Evolutionary conservation across 2,113 vertebrate genomes (phyloP).

Genomic region (Muscicapa adusta): DNA sequence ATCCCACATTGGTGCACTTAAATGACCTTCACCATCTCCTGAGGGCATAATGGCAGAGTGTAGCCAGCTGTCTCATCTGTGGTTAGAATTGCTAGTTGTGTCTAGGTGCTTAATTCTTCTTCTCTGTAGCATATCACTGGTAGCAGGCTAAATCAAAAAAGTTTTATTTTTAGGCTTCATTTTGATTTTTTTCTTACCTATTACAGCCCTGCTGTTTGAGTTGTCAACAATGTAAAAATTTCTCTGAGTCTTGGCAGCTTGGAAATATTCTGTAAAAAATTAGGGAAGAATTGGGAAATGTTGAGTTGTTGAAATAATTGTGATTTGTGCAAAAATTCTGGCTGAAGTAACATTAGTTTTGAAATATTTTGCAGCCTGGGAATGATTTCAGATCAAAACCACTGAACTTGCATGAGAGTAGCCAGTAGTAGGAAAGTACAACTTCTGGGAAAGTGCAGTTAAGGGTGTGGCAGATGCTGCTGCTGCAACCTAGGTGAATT

Average conservation of each 20-base stretch:
- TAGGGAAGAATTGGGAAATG: background rate
- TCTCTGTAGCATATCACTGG: background rate
- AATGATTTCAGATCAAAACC: background rate
- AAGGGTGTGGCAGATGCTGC: background rate
- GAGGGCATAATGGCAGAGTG: background rate
- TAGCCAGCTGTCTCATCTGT: slow-evolving; percentile 24
- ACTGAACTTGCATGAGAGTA: background rate
- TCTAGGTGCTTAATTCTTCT: background rate
- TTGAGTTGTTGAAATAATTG: background rate
- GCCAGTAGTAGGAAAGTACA: background rate
- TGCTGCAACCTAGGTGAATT: background rate
- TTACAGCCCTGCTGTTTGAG: background rate
- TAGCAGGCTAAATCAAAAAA: background rate
- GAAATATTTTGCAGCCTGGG: background rate
- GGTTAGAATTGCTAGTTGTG: background rate
- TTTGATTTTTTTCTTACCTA: background rate
- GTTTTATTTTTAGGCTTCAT: background rate
- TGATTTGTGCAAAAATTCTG: background rate
- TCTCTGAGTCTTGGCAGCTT: background rate
- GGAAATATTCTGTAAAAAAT: background rate
- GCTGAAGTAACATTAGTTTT: background rate
- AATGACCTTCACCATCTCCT: slow-evolving; percentile 23
- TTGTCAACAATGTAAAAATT: background rate
- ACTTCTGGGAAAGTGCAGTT: background rate
- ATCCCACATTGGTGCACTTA: slow-evolving; percentile 29